Base-by-base conservation (phyloP, 2,888 invertebrate genomes). In the Smittia sp. region DNA sequence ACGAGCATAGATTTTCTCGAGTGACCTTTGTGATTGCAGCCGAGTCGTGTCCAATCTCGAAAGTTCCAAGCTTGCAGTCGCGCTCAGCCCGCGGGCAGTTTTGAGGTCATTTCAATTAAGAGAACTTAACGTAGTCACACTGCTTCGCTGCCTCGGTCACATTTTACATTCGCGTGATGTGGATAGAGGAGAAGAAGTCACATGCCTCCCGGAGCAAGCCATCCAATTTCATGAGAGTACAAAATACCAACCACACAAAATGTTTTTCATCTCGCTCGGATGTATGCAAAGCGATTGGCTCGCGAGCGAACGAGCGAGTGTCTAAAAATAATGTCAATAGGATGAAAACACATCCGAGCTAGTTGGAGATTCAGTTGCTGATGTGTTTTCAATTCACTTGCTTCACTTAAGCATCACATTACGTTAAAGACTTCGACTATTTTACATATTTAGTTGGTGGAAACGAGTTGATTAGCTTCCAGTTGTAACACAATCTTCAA, bases 261-360 rank as follows among this genome's bases (percentile, higher is more conserved):
- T 27, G 63, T 25, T 63, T 63, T 63, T 58, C 46, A 46, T 58
- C 58, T 58, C 58, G 58, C 63, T 63, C 63, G 25, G n/a, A n/a
- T 27, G 63, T 58, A 22, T 27, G 27, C n/a, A 27, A n/a, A 58
- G 22, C 9, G 22, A 22, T 20, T 27, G n/a, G 27, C 6, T 15
- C 11, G 58, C 7, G 58, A 20, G 58, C 22, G 18, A 58, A 20
- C 63, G 6, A 63, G 25, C 13, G 27, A 63, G 20, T 62, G 38
- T 69, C 69, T 69, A 69, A 69, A 69, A 69, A 69, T 69, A 69
- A 52, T 69, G 69, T 54, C 69, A 69, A 46, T 69, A 52, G n/a
- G 52, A 27, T 52, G 25, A 63, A 52, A 24, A 58, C 58, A 46
- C 46, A 58, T 20, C 58, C 22, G 58, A 58, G n/a, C 11, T 11